Conservation (phyloP, 2,797 vertebrate genomes). For the Labeo calbasu region DNA sequence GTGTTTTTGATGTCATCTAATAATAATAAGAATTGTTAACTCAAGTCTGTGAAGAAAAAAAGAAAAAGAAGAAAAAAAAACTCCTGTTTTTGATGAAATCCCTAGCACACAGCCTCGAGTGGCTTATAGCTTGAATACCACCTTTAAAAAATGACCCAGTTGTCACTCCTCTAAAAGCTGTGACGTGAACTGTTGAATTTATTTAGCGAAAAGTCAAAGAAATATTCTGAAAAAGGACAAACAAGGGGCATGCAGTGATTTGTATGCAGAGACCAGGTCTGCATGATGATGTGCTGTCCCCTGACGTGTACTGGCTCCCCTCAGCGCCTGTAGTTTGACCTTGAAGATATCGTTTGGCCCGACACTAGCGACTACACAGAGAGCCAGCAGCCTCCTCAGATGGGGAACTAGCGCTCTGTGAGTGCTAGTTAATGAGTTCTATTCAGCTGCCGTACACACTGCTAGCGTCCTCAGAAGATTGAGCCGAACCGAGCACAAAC, state of each 20-base stretch:
- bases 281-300: constrained; percentile 47
- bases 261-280: constrained; percentile 43
- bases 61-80: too few species aligned
- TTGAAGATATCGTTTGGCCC: constrained; percentile 52
- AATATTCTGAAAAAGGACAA: constrained; percentile 21
- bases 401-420: constrained; percentile 36
- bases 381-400: constrained; percentile 20
- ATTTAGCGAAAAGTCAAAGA: constrained; percentile 28
- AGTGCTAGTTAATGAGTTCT: constrained; percentile 57
- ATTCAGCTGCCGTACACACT: constrained; percentile 44
- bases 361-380: constrained; percentile 22
- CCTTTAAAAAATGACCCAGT: constrained; percentile 1
- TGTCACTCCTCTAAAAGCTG: constrained; percentile 22
- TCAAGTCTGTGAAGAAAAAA: too few species aligned
- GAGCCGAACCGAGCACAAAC: constrained; percentile 25
- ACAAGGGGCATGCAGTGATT: constrained; percentile 33
- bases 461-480: constrained; percentile 35
- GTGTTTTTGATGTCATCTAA: too few species aligned
- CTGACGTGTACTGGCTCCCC: constrained; percentile 24
- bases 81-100: background rate
- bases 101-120: background rate
- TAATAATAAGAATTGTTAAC: too few species aligned
- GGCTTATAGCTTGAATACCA: background rate
- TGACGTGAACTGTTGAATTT: constrained; percentile 23
- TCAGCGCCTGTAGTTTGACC: constrained; percentile 50